Evolutionary conservation across 2,797 vertebrate species (phyloP), one percentile per base, ranked within the genome.

Genomic region (Eidolon dupreanum): DNA sequence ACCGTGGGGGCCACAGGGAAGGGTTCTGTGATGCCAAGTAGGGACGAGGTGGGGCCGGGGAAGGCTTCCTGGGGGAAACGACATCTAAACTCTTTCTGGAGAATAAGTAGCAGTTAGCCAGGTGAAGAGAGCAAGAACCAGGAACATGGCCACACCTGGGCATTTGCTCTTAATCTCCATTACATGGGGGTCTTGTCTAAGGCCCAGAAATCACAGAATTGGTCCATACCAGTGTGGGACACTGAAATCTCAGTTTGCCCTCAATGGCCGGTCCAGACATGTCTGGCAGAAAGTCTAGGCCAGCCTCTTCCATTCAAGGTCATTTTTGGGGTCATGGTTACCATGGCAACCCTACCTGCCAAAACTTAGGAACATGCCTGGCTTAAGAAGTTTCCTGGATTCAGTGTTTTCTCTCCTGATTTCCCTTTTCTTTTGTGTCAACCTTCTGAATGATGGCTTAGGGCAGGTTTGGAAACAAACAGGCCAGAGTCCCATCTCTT

Each of bases 401-500:
- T 11, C 11, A 26, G 33, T 3, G 46, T 68, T 61, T 89, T 79
- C 43, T 73, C 43, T 79, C 36, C 16, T 2, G 43, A 79, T 61
- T 55, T 83, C 46, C 68, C 63, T 87, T 38, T 13, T 19, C 74
- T 70, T 70, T 38, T 5, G 38, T 36, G 84, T 55, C 78, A 90
- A 3, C 57, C 31, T 65, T 49, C 36, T 36, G 10, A 38, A 46
- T 24, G 13, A 61, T 28, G 68, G 68, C 51, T 73, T 75, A 93
- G 92, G 96, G 95, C 90, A 15, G 93, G 87, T 33, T 28, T 91
- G 63, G 71, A 93, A 93, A 93, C 81, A 89, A 90, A 74, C 12
- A 85, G 83, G 68, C 83, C 86, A 87, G 83, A 81, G 66, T 0
- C 3, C 97, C 84, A 81, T 93, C 93, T 85, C 6, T 78, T 68